Base-by-base conservation (phyloP, 2,113 vertebrate species). In the Notarius lentiginosus region DNA sequence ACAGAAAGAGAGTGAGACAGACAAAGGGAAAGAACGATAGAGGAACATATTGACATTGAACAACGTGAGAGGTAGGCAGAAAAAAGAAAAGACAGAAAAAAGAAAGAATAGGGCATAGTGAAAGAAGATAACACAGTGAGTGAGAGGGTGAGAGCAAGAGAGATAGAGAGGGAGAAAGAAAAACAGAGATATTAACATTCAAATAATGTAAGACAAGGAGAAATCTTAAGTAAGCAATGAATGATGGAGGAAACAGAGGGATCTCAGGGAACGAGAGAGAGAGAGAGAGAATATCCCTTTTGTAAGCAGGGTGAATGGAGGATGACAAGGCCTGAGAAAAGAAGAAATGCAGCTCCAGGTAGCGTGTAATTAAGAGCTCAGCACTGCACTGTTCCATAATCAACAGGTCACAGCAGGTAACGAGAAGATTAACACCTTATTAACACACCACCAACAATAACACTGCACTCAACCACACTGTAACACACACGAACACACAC, bases 321-420 rank as follows among this genome's bases (percentile, higher is more conserved):
- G 60, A 63, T 22, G 80, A 17, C 11, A 3, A 81, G 79, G 34
- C 51, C 53, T 47, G 24, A 77, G 49, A 77, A 53, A 77, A 53
- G 56, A 56, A 81, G 79, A 81, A 22, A 56, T 82, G 80, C 80
- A 82, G 60, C 80, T 82, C 60, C 22, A 82, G 80, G 80, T 82
- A 82, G 34, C 22, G 34, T 82, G 41, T 82, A 82, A 82, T 82
- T 82, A 82, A 63, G 34, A 63, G 60, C 80, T 82, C 20, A 82
- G 60, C 34, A 47, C 80, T n/a, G 49, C 12, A 1, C 80, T 65
- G 60, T 82, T 65, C 60, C 34, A 65, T 34, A 82, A 63, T 65
- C 47, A 82, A 82, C 80, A 82, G 80, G 80, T 65, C 80, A 82
- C 80, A 82, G 60, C 80, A 82, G 58, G 80, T 65, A 82, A 82